Conservation (phyloP, 2,888 invertebrate genomes). For the Junonia oenone region DNA sequence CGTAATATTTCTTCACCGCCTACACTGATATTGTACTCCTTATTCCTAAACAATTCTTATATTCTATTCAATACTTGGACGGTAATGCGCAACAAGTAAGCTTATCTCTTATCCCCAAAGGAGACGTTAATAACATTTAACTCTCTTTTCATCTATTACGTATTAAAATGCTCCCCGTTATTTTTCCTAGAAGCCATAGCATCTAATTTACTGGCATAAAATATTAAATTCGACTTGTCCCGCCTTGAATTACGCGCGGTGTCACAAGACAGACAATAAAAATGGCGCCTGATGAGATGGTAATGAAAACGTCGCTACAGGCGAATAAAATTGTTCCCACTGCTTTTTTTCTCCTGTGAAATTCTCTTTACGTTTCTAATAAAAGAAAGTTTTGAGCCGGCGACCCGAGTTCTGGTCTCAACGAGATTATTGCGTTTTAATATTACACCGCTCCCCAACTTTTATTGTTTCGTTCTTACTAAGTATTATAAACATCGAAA, state of each 20-base stretch:
- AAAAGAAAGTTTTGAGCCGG: slow-evolving; percentile 49
- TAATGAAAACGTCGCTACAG: slow-evolving; percentile 61
- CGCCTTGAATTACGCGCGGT: slow-evolving; percentile 37
- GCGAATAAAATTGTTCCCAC: slow-evolving; percentile 49
- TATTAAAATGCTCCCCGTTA: not conserved
- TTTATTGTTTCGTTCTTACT: slow-evolving; percentile 65
- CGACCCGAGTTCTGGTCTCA: slow-evolving; percentile 45
- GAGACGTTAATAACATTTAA: not conserved
- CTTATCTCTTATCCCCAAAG: not conserved
- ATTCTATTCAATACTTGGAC: not conserved
- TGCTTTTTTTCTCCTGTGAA: slow-evolving; percentile 45
- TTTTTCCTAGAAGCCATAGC: slow-evolving; percentile 41
- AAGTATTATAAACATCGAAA: slow-evolving; percentile 58
- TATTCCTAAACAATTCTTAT: not conserved
- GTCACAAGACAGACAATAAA: slow-evolving; percentile 43
- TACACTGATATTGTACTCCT: not conserved
- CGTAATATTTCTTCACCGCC: not conserved
- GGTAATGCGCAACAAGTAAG: not conserved
- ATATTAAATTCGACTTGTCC: slow-evolving; percentile 53
- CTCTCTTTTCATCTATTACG: not conserved
- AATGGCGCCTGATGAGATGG: slow-evolving; percentile 54
- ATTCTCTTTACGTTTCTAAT: slow-evolving; percentile 54
- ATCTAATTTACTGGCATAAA: slow-evolving; percentile 44
- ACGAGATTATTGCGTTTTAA: slow-evolving; percentile 70
- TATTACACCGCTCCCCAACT: slow-evolving; percentile 63